A percentile compares a stretch with the other conserved stretches of the same genome.
These are phyloP conservation scores for Eubucco bourcierii DNA, from an alignment of 2,113 vertebrate genomes.

Conservation along the genomic window DNA sequence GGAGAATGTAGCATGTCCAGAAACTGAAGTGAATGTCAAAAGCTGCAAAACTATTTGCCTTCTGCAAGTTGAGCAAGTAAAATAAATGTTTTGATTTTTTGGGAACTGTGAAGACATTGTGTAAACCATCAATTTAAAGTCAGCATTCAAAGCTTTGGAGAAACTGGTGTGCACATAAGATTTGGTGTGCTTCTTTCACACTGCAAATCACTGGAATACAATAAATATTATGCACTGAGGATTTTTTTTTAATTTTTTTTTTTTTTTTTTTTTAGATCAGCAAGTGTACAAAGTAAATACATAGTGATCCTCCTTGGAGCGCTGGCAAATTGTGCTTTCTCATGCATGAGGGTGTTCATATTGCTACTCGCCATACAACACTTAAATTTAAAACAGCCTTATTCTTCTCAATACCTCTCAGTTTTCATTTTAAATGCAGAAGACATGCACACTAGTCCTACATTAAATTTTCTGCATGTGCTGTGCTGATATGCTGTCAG, in stretches of 20 bases:
- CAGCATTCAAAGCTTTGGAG: not conserved
- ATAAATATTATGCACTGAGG: not conserved
- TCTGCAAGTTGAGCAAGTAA: not conserved
- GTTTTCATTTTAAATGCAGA: conserved; percentile 30
- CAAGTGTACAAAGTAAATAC: not conserved
- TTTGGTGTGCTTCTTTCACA: not conserved
- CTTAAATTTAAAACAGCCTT: not conserved
- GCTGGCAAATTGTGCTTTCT: not conserved
- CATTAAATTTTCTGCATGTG: not conserved
- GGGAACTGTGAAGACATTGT: not conserved
- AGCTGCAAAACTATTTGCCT: not conserved
- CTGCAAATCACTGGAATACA: not conserved
- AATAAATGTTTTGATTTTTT: not conserved
- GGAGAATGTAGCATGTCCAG: not conserved
- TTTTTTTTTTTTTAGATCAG: not conserved
- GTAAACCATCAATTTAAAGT: not conserved
- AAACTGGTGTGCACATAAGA: not conserved
- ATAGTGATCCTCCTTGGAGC: not conserved
- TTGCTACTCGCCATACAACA: not conserved
- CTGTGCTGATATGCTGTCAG: conserved; percentile 5
- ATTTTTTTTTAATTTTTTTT: too few species aligned
- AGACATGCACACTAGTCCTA: not conserved
- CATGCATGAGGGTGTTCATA: not conserved
- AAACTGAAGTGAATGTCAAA: not conserved
- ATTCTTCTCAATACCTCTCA: not conserved